Evolutionary conservation across 2,113 vertebrate species (phyloP).

Genomic region (Catagonus wagneri): DNA sequence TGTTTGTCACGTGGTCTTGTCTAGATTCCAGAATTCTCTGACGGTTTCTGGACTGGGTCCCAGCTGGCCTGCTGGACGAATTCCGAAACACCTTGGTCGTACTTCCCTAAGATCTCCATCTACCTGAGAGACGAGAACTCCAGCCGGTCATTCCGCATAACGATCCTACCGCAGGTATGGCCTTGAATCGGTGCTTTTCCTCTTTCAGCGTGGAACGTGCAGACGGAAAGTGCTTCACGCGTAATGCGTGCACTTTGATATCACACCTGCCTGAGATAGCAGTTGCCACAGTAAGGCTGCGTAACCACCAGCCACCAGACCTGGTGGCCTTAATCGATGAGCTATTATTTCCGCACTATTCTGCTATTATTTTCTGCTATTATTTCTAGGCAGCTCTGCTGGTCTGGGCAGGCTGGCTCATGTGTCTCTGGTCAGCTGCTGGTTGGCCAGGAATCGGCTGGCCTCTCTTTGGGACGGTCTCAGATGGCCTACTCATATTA

Average conservation of each 20-base stretch:
- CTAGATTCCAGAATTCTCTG: constrained; percentile 95
- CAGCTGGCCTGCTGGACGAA: constrained; percentile 97
- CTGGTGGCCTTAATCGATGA: not conserved
- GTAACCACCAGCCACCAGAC: accelerated
- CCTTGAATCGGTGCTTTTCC: accelerated
- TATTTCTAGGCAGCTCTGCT: too few species aligned
- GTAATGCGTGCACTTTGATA: accelerated
- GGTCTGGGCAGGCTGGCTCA: accelerated
- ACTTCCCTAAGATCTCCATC: constrained; percentile 97
- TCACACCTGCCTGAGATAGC: accelerated
- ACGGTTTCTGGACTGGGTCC: constrained; percentile 95
- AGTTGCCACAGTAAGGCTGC: accelerated
- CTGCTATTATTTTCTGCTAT: too few species aligned
- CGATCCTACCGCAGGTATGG: constrained; percentile 95
- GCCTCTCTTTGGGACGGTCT: not conserved
- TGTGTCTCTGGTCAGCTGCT: not conserved
- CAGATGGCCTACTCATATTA: not conserved
- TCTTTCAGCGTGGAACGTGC: accelerated
- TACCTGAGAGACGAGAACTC: constrained; percentile 95
- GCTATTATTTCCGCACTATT: accelerated
- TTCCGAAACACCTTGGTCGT: constrained; percentile 92
- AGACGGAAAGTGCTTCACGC: accelerated
- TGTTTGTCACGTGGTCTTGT: not conserved
- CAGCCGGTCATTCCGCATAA: constrained; percentile 95
- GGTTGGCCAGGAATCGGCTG: too few species aligned